Evolutionary conservation across 2,888 invertebrate genomes (phyloP).

Genomic region (Tortricodes alternella): DNA sequence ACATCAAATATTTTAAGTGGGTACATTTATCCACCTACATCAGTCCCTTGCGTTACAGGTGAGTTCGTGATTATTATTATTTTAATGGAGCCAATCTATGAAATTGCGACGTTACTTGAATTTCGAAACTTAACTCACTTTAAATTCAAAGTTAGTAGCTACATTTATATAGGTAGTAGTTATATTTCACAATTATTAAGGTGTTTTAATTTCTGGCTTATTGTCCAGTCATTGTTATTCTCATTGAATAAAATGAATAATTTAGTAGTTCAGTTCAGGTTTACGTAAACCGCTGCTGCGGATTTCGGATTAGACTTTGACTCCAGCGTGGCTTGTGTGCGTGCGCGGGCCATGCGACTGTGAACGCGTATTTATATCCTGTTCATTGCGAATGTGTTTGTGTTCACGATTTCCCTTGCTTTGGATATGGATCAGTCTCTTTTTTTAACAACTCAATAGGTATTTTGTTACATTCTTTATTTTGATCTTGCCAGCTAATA

Average conservation of each 20-base stretch:
- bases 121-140: not conserved
- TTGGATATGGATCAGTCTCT: not conserved
- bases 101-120: not conserved
- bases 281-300: conserved; percentile 45
- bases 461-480: no score
- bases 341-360: conserved; percentile 48
- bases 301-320: conserved; percentile 73
- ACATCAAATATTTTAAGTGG: conserved; percentile 2
- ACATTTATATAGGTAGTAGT: not conserved
- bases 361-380: conserved; percentile 55
- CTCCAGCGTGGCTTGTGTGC: conserved; percentile 60
- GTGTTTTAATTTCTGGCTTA: not conserved
- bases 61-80: not conserved
- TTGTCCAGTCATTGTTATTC: conserved; percentile 2
- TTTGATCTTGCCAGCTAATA: no score
- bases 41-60: conserved; percentile 22
- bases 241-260: conserved; percentile 3
- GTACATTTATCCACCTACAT: not conserved
- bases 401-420: conserved; percentile 44
- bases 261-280: conserved; percentile 32
- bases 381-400: conserved; percentile 47
- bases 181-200: not conserved
- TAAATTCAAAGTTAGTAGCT: not conserved
- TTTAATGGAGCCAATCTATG: not conserved
- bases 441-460: not conserved